Percentiles rank a stretch among this genome's conserved stretches.
Evolutionary conservation across 2,888 invertebrate species (phyloP).

Genomic region (Brassicogethes aeneus): DNA sequence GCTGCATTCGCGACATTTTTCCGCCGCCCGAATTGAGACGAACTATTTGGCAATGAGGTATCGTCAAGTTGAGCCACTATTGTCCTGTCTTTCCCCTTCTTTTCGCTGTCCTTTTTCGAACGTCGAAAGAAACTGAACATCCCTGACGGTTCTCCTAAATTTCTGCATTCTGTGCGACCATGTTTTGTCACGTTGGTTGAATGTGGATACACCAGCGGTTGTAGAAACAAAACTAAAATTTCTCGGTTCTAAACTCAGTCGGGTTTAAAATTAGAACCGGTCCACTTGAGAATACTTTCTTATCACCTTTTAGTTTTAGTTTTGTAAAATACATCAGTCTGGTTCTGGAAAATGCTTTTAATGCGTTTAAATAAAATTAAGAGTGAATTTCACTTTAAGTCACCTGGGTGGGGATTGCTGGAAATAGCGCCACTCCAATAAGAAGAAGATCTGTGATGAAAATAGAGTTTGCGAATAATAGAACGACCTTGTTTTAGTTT

Average conservation of each 20-base stretch:
- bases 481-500: constrained; percentile 12
- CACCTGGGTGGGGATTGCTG: constrained; percentile 17
- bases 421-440: constrained; percentile 15
- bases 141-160: neutral
- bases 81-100: constrained; percentile 20
- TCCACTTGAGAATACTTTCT: constrained; percentile 4
- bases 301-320: constrained; percentile 7
- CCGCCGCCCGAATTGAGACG: constrained; percentile 23
- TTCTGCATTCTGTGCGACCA: neutral
- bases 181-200: no score
- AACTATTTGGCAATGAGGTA: constrained; percentile 22
- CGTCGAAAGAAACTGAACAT: constrained; percentile 36
- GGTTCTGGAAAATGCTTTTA: neutral
- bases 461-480: constrained; percentile 15
- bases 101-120: constrained; percentile 29
- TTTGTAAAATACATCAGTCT: constrained; percentile 3
- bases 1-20: constrained; percentile 28
- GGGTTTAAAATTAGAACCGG: constrained; percentile 1
- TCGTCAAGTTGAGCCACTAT: constrained; percentile 26
- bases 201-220: constrained; percentile 11
- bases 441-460: constrained; percentile 6
- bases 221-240: constrained; percentile 16
- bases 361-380: neutral
- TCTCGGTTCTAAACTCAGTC: constrained; percentile 16
- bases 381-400: neutral